Evolutionary conservation across 2,797 vertebrate species (phyloP), one percentile per base, ranked within the genome.

Genomic region (Hyperoplus immaculatus): DNA sequence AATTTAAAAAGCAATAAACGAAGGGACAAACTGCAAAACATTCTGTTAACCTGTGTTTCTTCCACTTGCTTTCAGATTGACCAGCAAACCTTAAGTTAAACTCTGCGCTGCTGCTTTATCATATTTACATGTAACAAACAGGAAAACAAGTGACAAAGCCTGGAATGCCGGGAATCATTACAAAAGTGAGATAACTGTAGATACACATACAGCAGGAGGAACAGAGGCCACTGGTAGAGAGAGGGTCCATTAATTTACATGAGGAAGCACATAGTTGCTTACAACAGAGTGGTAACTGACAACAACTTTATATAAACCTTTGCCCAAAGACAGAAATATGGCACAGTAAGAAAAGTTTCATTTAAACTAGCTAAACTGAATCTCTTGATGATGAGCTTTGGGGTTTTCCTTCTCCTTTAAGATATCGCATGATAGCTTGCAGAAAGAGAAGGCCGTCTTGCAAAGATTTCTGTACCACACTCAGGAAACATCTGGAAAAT

Each of bases 231-330:
- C 97, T 97, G 96, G 96, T 96, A 94, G 91, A 94, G 96, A 96
- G 94, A 96, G 90, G 95, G 96, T 97, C 97, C 96, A 95, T 95
- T 95, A 58, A 95, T 91, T 95, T 96, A 97, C 97, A 97, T 96
- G 92, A 96, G 96, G 96, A 97, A 97, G 96, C 96, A 97, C 96
- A 96, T 96, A 95, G 96, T 95, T 96, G 96, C 95, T 97, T 96
- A 96, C 95, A 95, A 96, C 94, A 92, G 95, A 97, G 96, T 97
- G 96, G 96, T 96, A 96, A 97, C 96, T 96, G 96, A 97, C 94
- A 94, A 96, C 96, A 96, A 96, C 96, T 97, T 96, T 81, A 95
- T 97, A 96, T 94, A 95, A 97, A 97, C 96, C 94, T 96, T 96
- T 97, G 96, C 97, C 97, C 89, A 92, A 96, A 96, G 95, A 96